Evolutionary conservation across 2,888 invertebrate species (phyloP).

Genomic region (Alsophila aescularia): DNA sequence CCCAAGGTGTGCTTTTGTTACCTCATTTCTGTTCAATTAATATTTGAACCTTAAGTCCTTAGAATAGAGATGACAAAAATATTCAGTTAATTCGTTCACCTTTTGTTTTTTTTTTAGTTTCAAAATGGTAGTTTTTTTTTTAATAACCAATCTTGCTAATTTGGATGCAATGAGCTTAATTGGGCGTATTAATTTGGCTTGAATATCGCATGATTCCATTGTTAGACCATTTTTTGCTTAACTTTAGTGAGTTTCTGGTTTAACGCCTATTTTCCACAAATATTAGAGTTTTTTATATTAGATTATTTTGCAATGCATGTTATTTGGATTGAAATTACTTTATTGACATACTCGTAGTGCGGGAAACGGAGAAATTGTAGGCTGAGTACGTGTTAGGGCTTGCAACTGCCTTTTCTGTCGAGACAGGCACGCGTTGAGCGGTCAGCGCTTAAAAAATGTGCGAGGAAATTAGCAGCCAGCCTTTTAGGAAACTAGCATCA

Average conservation of each 20-base stretch:
- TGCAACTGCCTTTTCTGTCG: too few species aligned
- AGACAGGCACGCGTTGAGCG: too few species aligned
- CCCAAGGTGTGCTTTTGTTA: conserved; percentile 65
- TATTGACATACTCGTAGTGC: too few species aligned
- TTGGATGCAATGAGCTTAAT: conserved; percentile 26
- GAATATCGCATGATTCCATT: conserved; percentile 8
- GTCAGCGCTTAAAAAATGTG: too few species aligned
- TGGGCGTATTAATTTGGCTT: conserved; percentile 18
- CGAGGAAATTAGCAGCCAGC: too few species aligned
- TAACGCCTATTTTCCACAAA: not conserved
- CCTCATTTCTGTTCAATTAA: conserved; percentile 48
- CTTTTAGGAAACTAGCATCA: too few species aligned
- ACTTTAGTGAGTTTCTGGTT: too few species aligned
- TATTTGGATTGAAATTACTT: not conserved
- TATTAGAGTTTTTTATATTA: not conserved
- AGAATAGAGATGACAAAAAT: conserved; percentile 10
- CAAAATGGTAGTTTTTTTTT: conserved; percentile 21
- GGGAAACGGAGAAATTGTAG: too few species aligned
- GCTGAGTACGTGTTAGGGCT: too few species aligned
- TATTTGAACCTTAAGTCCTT: conserved; percentile 14
- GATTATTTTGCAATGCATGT: too few species aligned
- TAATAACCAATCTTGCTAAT: conserved; percentile 34
- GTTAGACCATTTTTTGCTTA: not conserved
- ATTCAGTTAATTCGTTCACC: not conserved
- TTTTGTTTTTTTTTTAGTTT: conserved; percentile 5